Conservation (phyloP, 92 coral and sea anemone genomes). For the Palythoa caribaeorum region DNA sequence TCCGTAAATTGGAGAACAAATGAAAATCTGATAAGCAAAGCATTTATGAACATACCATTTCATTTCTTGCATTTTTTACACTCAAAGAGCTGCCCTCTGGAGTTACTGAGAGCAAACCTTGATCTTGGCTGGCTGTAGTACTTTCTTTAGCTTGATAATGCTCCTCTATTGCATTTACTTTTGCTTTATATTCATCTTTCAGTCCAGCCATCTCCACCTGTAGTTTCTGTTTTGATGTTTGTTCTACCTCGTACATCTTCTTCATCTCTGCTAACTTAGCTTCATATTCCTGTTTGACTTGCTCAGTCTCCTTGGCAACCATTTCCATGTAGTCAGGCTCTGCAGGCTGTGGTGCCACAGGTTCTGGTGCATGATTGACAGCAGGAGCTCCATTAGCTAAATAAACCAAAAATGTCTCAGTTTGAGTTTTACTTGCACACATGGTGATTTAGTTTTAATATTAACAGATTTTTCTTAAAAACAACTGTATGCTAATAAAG, state of each 20-base stretch:
- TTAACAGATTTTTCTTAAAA: no score
- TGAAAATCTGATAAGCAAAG: neutral
- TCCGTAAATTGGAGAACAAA: neutral
- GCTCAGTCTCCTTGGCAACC: constrained; percentile 82
- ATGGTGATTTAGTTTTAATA: no score
- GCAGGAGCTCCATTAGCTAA: constrained; percentile 47
- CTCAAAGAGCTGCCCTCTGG: constrained; percentile 71
- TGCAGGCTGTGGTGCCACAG: constrained; percentile 52
- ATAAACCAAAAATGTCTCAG: neutral
- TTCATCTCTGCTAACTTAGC: constrained; percentile 88
- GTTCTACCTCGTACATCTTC: constrained; percentile 87
- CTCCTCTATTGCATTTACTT: constrained; percentile 88
- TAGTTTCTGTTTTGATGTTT: constrained; percentile 91
- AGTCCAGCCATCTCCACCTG: constrained; percentile 85
- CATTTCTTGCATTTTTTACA: constrained; percentile 61
- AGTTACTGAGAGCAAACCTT: constrained; percentile 19
- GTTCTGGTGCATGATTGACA: constrained; percentile 46
- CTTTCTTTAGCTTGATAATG: constrained; percentile 73
- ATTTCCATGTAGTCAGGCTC: constrained; percentile 66
- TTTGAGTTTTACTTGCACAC: no score
- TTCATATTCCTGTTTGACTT: constrained; percentile 88
- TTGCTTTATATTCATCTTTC: constrained; percentile 78
- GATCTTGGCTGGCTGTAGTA: constrained; percentile 9
- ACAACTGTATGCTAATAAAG: no score
- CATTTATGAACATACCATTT: constrained; percentile 18